A percentile compares a stretch with the other conserved stretches of the same genome.
phyloP scores from a whole-genome alignment of 2,113 vertebrate species.

The Hippocampus guttulatus region DNA sequence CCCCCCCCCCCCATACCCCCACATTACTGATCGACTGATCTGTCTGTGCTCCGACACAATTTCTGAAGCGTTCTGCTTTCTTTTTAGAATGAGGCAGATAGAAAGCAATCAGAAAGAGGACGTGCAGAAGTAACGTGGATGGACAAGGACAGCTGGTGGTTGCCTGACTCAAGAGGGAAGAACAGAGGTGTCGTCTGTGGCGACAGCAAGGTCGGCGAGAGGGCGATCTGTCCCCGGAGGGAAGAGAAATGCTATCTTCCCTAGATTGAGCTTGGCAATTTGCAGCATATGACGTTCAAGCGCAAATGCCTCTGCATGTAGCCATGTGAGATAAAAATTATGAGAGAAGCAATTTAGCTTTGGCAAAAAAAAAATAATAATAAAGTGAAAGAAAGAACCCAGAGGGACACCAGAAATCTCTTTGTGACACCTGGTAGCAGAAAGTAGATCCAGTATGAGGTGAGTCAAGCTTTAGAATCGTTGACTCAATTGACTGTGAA shows the following conservation, averaged over 20 bases:
- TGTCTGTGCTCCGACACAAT: not conserved
- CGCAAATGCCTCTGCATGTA: not conserved
- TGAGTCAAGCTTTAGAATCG: not conserved
- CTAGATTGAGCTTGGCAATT: conserved; percentile 7
- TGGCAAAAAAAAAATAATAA: not conserved
- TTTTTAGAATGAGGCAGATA: not conserved
- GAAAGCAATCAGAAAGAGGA: not conserved
- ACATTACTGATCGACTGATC: not conserved
- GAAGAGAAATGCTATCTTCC: not conserved
- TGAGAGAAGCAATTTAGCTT: not conserved
- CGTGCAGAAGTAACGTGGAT: not conserved
- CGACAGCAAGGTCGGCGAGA: conserved; percentile 5
- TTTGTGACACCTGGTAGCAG: not conserved
- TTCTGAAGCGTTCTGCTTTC: not conserved
- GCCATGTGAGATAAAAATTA: not conserved
- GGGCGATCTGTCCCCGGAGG: conserved; percentile 3
- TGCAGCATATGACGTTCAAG: not conserved
- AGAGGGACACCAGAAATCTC: conserved; percentile 1
- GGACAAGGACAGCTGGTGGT: conserved; percentile 9
- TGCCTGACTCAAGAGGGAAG: not conserved
- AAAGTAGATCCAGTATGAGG: not conserved
- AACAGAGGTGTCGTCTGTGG: conserved; percentile 1
- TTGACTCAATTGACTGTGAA: not conserved
- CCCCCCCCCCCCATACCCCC: no score
- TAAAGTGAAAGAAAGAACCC: not conserved